Conservation (phyloP, 2,113 vertebrate genomes). For the Neofelis nebulosa region DNA sequence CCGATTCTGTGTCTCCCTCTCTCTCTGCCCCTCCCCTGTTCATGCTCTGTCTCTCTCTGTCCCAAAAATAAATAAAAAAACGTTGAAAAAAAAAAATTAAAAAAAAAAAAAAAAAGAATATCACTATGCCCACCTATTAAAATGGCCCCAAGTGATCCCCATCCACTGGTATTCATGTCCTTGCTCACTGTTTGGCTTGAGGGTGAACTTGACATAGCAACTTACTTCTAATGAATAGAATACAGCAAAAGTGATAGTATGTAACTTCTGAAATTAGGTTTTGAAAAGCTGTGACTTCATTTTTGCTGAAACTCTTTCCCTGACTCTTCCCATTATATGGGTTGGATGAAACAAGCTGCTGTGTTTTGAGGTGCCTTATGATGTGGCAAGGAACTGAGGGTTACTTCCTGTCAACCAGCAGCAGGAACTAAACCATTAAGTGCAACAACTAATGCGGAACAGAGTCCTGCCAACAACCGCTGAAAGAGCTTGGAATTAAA, state of each 20-base stretch:
- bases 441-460: neutral
- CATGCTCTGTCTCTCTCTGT: too few species aligned
- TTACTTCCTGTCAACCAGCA: neutral
- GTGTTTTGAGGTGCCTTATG: neutral
- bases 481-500: neutral
- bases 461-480: neutral
- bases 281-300: neutral
- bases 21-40: too few species aligned
- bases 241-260: neutral
- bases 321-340: neutral
- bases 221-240: neutral
- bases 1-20: too few species aligned
- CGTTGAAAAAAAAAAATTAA: too few species aligned
- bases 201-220: neutral
- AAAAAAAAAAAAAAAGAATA: neutral
- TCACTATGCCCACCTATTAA: neutral
- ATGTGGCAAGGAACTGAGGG: neutral
- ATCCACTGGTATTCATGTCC: neutral
- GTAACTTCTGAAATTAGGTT: neutral
- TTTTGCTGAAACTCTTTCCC: neutral
- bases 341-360: neutral
- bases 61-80: too few species aligned
- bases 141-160: neutral
- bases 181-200: neutral
- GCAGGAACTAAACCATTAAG: neutral